Evolutionary conservation across 2,113 vertebrate species (phyloP), one percentile per base, ranked within the genome.

Genomic region (Alexandromys fortis): DNA sequence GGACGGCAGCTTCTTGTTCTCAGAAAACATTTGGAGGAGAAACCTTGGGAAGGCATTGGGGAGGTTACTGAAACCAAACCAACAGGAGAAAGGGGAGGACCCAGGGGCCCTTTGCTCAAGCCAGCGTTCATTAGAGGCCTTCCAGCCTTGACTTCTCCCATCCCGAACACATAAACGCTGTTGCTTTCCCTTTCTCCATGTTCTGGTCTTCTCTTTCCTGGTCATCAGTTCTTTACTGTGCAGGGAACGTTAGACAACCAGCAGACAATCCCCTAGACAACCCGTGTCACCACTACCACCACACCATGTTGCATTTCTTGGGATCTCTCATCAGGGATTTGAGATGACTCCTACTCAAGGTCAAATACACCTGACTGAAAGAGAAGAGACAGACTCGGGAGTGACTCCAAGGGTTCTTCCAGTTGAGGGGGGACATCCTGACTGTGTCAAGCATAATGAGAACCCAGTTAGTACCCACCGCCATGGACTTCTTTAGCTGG

Each of bases 21-120:
- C 70, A 72, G 35, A 79, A 55, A 79, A 52, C 30, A 55, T 79
- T 79, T 55, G 33, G 77, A 55, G 17, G 47, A 79, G 49, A 55
- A 55, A 52, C 35, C 4, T 78, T 78, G 30, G 77, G 49, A 35
- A 55, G 8, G 9, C 33, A 79, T 22, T 33, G 33, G 16, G 77
- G 4, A 55, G 49, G 33, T 55, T 79, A 79, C 35, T 19, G 17
- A 55, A 55, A 55, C 1, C 19, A 35, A 58, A 58, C 78, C 35
- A n/a, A 0, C 0, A 81, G 5, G 21, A 2, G 49, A 13, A 52
- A n/a, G 10, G 5, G 19, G 49, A 49, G 16, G 47, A 1, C 33
- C 13, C 75, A 77, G 75, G 42, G 28, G 42, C 45, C 49, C 33
- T 21, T 55, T n/a, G 10, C 49, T 10, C 49, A 55, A 78, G 33